Base-by-base conservation (phyloP, 2,888 invertebrate species). In the Agriotes lineatus region DNA sequence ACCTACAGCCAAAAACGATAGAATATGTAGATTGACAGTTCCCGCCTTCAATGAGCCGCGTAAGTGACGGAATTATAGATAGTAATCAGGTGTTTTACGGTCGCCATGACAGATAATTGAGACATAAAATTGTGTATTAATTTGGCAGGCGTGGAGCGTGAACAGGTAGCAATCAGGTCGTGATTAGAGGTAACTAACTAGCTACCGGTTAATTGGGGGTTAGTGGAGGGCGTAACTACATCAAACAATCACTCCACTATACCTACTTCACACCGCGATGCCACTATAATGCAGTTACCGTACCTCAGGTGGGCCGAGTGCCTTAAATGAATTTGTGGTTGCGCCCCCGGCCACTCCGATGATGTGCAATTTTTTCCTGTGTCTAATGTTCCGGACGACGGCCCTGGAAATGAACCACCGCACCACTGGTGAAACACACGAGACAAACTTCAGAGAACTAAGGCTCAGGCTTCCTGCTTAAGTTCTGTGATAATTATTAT, bases 171-270 rank as follows among this genome's bases (percentile, higher is more conserved):
- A 82, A 82, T 83, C 82, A 82, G 79, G 79, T 77, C 78, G 79
- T 81, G 81, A 82, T 82, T 81, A 81, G 81, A 81, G 77, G 79
- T 82, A 82, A 82, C 82, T 81, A 82, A 82, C 81, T 79, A 79
- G 81, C 82, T 82, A 83, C 82, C 77, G 82, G 82, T 82, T 83
- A 83, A 83, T 83, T 83, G 81, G 80, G 82, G 82, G 82, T 80
- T 82, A 80, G 80, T 79, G 79, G 82, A 82, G 82, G 82, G 82
- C 82, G 82, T 82, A 82, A 82, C 82, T 76, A 82, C 81, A 81
- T 82, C 81, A 82, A 77, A 80, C 81, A 81, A 82, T 81, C 82
- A 81, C 81, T 80, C 75, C 70, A 67, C 75, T 70, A 70, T 67
- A 70, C 70, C 70, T 67, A 70, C 70, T 66, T 67, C 70, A 70